Conservation (phyloP, 2,797 vertebrate genomes). For the Zalophus californianus region DNA sequence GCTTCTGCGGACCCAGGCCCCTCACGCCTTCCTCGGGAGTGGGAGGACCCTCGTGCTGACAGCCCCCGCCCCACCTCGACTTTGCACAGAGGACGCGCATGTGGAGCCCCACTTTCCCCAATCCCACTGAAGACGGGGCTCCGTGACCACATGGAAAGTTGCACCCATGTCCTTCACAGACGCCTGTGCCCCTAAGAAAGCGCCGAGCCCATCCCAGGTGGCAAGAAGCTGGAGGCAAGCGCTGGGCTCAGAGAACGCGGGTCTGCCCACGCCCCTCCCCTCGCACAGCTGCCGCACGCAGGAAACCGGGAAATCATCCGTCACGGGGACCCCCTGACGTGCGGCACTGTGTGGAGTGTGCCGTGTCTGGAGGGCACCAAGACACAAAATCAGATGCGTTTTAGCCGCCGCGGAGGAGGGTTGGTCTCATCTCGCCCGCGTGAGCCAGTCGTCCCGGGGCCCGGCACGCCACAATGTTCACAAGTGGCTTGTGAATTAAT, state of each 20-base stretch:
- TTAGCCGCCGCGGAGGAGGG: not conserved
- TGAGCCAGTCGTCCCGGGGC: rapidly evolving
- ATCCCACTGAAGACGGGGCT: rapidly evolving
- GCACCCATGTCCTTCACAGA: not conserved
- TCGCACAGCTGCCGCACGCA: not conserved
- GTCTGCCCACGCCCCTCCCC: too few species aligned
- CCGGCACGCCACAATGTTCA: rapidly evolving
- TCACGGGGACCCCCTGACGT: not conserved
- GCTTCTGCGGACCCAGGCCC: not conserved
- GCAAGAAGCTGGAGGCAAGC: rapidly evolving
- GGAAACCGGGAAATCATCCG: too few species aligned
- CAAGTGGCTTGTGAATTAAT: rapidly evolving
- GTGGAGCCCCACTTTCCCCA: not conserved
- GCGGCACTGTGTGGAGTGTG: too few species aligned
- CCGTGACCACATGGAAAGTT: rapidly evolving
- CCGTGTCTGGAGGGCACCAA: not conserved
- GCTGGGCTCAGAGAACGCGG: not conserved
- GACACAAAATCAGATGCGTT: not conserved
- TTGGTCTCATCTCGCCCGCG: not conserved
- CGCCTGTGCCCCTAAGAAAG: rapidly evolving
- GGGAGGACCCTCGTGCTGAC: not conserved
- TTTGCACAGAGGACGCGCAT: too few species aligned
- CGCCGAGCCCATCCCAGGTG: rapidly evolving
- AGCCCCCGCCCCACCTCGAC: not conserved
- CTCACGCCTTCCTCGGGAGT: too few species aligned